Conservation (phyloP, 2,113 vertebrate species). For the Corynorhinus townsendii region DNA sequence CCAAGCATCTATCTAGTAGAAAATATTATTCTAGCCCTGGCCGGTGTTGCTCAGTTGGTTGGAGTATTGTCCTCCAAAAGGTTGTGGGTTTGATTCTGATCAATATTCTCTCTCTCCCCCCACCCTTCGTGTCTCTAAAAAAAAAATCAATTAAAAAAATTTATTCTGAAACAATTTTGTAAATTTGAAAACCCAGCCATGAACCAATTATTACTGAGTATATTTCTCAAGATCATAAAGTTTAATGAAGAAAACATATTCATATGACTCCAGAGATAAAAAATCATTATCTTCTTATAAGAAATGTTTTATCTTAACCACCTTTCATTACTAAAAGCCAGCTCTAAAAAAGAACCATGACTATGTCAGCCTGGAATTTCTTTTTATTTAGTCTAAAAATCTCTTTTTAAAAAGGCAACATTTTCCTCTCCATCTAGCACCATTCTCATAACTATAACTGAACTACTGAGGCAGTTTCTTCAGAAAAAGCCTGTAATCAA, state of each 20-base stretch:
- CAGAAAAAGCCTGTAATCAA: background rate
- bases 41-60: background rate
- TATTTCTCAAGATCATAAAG: background rate
- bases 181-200: background rate
- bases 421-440: background rate
- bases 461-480: background rate
- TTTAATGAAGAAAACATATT: slow-evolving; percentile 5
- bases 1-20: background rate
- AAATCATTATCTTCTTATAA: background rate
- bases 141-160: background rate
- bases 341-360: background rate
- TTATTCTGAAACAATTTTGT: background rate
- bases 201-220: background rate
- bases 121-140: background rate
- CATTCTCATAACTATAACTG: background rate
- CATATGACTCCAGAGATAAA: background rate
- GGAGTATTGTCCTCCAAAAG: background rate
- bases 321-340: background rate
- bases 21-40: background rate
- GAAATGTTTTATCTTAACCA: background rate
- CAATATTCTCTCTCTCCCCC: background rate
- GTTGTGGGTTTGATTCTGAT: background rate
- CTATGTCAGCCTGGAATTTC: background rate
- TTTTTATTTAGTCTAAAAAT: slow-evolving; percentile 12
- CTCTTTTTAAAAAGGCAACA: background rate